Percentiles rank a stretch among this genome's conserved stretches.
Conservation (phyloP, 2,113 vertebrate genomes). For the Glaucomys volans region DNA sequence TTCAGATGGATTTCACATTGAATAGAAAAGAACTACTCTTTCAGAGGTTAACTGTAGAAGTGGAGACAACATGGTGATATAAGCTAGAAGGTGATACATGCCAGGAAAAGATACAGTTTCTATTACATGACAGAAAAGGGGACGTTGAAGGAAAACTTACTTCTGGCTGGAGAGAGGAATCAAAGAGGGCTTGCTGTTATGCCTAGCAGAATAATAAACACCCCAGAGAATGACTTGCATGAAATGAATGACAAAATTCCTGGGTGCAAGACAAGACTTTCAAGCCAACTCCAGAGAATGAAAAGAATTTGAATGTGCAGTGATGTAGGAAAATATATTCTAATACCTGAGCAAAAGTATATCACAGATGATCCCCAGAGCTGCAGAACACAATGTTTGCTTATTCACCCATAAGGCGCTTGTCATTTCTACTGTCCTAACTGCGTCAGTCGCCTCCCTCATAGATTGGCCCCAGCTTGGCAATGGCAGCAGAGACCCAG, state of each 20-base stretch:
- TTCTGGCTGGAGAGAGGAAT: background rate
- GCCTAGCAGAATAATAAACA: background rate
- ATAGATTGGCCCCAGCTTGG: background rate
- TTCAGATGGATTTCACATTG: background rate
- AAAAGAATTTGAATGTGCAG: background rate
- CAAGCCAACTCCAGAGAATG: background rate
- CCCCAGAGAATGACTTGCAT: background rate
- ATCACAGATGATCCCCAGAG: background rate
- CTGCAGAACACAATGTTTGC: background rate
- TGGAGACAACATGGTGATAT: background rate
- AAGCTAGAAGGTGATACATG: background rate
- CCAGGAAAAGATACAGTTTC: background rate
- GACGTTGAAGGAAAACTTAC: background rate
- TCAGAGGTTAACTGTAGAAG: background rate
- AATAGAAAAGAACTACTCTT: background rate
- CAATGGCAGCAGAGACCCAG: background rate
- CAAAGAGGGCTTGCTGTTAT: background rate
- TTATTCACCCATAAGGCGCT: background rate
- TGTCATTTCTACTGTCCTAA: background rate
- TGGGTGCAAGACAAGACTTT: background rate
- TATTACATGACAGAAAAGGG: background rate
- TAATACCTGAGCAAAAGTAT: background rate
- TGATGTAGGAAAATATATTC: background rate
- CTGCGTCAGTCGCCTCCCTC: background rate
- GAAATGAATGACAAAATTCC: background rate